phyloP scores from a whole-genome alignment of 2,797 vertebrate species.

The Rhabdophis nuchalis region DNA sequence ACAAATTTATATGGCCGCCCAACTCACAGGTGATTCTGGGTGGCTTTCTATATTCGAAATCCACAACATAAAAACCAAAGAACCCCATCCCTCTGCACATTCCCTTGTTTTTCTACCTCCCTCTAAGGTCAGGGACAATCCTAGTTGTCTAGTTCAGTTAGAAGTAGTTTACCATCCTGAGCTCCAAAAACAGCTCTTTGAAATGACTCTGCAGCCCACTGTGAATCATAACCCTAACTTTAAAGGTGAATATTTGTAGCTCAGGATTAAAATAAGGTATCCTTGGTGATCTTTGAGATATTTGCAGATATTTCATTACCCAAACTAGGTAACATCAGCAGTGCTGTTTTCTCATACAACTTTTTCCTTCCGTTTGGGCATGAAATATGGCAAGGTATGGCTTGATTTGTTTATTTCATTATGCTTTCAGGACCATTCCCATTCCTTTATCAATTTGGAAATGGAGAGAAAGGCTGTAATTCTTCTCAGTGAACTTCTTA shows the following conservation, averaged over 20 bases:
- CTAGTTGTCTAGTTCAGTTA: not conserved
- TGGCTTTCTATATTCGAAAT: too few species aligned
- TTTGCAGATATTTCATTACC: not conserved
- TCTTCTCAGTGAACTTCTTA: not conserved
- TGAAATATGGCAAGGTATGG: too few species aligned
- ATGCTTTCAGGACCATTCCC: too few species aligned
- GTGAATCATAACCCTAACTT: not conserved
- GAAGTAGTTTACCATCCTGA: not conserved
- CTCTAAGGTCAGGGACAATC: not conserved
- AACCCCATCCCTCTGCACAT: too few species aligned
- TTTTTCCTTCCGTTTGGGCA: not conserved
- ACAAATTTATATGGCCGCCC: too few species aligned
- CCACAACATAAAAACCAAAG: too few species aligned
- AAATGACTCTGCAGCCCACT: not conserved
- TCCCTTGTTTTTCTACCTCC: not conserved
- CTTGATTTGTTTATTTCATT: not conserved
- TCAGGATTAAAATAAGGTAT: not conserved
- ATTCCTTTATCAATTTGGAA: not conserved
- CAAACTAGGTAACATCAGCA: not conserved
- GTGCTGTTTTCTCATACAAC: not conserved
- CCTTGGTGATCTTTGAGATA: not conserved
- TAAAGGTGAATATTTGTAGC: not conserved
- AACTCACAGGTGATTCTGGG: too few species aligned
- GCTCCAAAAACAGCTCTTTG: not conserved
- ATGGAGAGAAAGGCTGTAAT: not conserved